Percentiles rank a stretch among this genome's conserved stretches.
phyloP scores from a whole-genome alignment of 2,113 vertebrate genomes.

The Axis porcinus region DNA sequence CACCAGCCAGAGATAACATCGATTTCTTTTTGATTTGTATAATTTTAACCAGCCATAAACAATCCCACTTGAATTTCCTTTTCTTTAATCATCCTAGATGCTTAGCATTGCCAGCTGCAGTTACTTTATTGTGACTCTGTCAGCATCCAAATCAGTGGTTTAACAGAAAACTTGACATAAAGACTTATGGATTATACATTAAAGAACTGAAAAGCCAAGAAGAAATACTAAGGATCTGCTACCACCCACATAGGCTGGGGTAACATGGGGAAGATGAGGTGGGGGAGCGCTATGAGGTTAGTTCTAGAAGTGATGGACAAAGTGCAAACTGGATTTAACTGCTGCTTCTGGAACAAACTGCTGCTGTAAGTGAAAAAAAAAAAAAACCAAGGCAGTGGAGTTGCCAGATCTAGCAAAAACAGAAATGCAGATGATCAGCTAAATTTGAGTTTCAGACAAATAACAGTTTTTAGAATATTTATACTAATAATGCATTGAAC shows the following conservation, averaged over 20 bases:
- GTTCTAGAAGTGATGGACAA: not conserved
- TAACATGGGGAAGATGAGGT: not conserved
- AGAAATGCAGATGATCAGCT: not conserved
- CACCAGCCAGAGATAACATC: not conserved
- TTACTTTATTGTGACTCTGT: not conserved
- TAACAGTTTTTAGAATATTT: not conserved
- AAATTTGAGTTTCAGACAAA: not conserved
- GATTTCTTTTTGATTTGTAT: not conserved
- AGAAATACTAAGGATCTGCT: not conserved
- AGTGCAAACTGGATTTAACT: not conserved
- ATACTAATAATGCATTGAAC: not conserved
- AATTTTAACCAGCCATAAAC: not conserved
- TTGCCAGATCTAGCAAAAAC: not conserved
- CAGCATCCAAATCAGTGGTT: not conserved
- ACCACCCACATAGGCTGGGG: not conserved
- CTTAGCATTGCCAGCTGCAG: not conserved
- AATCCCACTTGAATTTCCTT: not conserved
- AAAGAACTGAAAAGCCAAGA: not conserved
- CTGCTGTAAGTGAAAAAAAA: not conserved
- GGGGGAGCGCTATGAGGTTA: rapidly evolving
- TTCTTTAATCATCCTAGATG: not conserved
- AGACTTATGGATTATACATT: not conserved
- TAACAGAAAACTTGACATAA: not conserved
- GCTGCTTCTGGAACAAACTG: not conserved
- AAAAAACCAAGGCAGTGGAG: not conserved